Evolutionary conservation across 2,888 invertebrate genomes (phyloP).

Genomic region (Drosophila buzzatii): DNA sequence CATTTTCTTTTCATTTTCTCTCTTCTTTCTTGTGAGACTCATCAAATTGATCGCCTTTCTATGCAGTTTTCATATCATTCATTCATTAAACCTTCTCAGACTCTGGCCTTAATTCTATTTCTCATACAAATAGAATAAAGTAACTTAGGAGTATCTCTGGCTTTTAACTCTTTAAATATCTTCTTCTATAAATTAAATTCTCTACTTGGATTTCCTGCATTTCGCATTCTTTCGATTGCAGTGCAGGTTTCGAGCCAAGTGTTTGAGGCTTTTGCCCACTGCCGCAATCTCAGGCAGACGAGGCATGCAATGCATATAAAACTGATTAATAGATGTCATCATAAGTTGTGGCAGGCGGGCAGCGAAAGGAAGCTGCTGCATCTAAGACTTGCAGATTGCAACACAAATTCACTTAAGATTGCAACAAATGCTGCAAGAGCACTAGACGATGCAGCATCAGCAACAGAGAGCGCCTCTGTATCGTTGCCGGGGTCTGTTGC

Average conservation of each 20-base stretch:
- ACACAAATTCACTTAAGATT: constrained; percentile 76
- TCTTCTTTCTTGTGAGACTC: too few species aligned
- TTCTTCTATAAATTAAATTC: not conserved
- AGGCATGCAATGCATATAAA: constrained; percentile 55
- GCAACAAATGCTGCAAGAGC: constrained; percentile 51
- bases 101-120: not conserved
- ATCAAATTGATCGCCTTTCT: not conserved
- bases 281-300: constrained; percentile 58
- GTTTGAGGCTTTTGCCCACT: constrained; percentile 6
- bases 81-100: not conserved
- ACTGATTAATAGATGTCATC: constrained; percentile 78
- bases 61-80: not conserved
- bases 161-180: not conserved
- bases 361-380: constrained; percentile 33
- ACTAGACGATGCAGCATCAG: not conserved
- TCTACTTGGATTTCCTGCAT: not conserved
- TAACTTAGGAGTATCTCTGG: not conserved
- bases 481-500: constrained; percentile 41
- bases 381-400: constrained; percentile 63
- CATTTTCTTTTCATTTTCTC: not conserved
- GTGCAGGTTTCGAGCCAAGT: constrained; percentile 36
- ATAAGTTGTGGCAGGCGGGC: constrained; percentile 59
- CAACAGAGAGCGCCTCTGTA: constrained; percentile 62
- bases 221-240: constrained; percentile 16
- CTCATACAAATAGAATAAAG: not conserved